Percentiles rank a stretch among this genome's conserved stretches.
These are phyloP conservation scores for Hetaerina titia DNA, from an alignment of 2,888 invertebrate genomes.

Conservation along the genomic window DNA sequence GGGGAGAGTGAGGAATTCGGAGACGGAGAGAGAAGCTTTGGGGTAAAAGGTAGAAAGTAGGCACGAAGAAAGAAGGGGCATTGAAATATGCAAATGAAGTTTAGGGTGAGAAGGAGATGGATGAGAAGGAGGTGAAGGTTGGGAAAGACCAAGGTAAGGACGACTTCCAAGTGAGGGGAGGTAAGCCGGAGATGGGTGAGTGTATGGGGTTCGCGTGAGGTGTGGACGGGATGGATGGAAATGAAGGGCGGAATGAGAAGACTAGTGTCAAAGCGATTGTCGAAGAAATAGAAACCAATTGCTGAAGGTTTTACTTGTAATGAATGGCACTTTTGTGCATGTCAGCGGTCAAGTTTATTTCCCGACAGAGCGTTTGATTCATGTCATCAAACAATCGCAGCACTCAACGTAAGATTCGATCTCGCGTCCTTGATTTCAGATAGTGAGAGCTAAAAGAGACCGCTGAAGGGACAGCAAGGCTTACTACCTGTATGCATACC, in stretches of 20 bases:
- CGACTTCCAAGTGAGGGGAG: not conserved
- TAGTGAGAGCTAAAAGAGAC: too few species aligned
- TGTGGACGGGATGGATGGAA: not conserved
- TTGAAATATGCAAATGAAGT: not conserved
- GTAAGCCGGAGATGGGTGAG: not conserved
- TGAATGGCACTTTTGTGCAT: not conserved
- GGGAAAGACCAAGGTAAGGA: not conserved
- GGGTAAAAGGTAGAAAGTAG: not conserved
- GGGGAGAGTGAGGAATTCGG: not conserved
- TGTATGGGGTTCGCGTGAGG: not conserved
- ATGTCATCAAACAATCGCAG: not conserved
- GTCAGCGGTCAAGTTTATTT: not conserved
- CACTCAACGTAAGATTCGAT: not conserved
- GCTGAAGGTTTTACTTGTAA: not conserved
- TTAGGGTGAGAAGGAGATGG: not conserved
- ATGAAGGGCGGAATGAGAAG: not conserved
- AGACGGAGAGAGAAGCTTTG: conserved; percentile 23
- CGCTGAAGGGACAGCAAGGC: too few species aligned
- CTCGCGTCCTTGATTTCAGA: not conserved
- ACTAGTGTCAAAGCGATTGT: not conserved
- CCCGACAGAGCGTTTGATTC: not conserved
- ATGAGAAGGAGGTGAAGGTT: conserved; percentile 25
- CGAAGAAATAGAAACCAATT: not conserved
- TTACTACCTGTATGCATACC: too few species aligned
- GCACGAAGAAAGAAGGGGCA: not conserved